Evolutionary conservation across 2,113 vertebrate genomes (phyloP).

Genomic region (Apteryx mantelli): DNA sequence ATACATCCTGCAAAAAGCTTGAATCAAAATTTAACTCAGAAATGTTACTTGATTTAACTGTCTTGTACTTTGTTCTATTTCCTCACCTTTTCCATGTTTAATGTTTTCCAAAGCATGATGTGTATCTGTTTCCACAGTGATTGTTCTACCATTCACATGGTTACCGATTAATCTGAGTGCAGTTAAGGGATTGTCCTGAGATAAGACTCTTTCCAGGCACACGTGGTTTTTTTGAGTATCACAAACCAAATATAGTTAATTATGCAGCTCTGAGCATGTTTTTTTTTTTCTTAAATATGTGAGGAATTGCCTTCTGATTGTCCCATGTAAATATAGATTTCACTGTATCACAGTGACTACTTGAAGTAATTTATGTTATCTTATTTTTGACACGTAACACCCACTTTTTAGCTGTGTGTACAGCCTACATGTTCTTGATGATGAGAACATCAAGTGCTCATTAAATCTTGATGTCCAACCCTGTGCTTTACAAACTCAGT

Average conservation of each 20-base stretch:
- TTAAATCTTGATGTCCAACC: background rate
- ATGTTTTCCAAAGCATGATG: background rate
- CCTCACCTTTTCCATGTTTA: background rate
- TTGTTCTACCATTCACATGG: background rate
- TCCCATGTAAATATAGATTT: background rate
- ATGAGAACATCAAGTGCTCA: background rate
- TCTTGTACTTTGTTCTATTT: background rate
- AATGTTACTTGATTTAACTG: background rate
- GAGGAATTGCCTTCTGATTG: background rate
- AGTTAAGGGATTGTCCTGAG: background rate
- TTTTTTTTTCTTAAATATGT: background rate
- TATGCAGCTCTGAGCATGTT: background rate
- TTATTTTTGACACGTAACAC: background rate
- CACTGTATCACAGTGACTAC: background rate
- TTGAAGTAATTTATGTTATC: background rate
- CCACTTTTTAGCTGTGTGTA: background rate
- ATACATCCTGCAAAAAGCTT: background rate
- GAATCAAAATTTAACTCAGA: background rate
- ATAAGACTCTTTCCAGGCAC: background rate
- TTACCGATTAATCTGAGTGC: background rate
- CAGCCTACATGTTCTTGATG: background rate
- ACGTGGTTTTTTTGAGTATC: background rate
- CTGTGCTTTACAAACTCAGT: rapidly evolving
- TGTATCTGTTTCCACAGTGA: background rate
- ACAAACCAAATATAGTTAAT: background rate